These are phyloP conservation scores for Pterophyllum scalare DNA, from an alignment of 2,113 vertebrate genomes.

Conservation along the genomic window DNA sequence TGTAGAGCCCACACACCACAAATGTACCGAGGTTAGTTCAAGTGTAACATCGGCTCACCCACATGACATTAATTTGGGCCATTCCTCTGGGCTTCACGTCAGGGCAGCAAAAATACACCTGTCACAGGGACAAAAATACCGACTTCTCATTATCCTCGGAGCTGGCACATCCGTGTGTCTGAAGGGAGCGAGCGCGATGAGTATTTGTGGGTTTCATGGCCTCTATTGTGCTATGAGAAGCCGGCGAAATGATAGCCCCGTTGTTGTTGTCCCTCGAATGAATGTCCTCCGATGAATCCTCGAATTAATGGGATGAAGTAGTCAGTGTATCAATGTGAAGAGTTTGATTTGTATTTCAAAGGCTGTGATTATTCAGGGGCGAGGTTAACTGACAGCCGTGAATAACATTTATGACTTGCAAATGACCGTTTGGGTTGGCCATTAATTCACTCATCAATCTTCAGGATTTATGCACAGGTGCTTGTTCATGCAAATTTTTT, in stretches of 20 bases:
- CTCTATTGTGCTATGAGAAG: constrained; percentile 36
- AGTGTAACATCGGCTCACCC: constrained; percentile 23
- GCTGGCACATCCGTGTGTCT: constrained; percentile 32
- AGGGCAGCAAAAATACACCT: constrained; percentile 43
- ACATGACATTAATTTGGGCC: constrained; percentile 30
- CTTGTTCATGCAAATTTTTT: constrained; percentile 75
- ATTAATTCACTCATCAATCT: constrained; percentile 77
- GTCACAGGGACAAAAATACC: constrained; percentile 39
- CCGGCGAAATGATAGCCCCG: constrained; percentile 28
- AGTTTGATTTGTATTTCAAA: constrained; percentile 79
- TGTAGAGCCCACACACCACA: constrained; percentile 29
- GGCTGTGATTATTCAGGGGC: constrained; percentile 68
- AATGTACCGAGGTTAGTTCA: not conserved
- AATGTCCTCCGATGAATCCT: constrained; percentile 42
- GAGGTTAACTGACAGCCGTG: constrained; percentile 73
- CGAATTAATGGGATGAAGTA: constrained; percentile 60
- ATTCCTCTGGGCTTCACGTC: constrained; percentile 32
- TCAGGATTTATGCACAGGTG: constrained; percentile 79
- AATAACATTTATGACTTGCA: constrained; percentile 79
- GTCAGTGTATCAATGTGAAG: constrained; percentile 63
- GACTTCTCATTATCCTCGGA: constrained; percentile 52
- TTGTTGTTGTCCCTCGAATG: constrained; percentile 36
- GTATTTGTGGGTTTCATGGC: constrained; percentile 36
- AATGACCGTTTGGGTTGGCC: constrained; percentile 72
- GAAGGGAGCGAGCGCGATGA: constrained; percentile 26